Conservation (phyloP, 1,140 invertebrate genomes). For the Drosophila equinoxialis region DNA sequence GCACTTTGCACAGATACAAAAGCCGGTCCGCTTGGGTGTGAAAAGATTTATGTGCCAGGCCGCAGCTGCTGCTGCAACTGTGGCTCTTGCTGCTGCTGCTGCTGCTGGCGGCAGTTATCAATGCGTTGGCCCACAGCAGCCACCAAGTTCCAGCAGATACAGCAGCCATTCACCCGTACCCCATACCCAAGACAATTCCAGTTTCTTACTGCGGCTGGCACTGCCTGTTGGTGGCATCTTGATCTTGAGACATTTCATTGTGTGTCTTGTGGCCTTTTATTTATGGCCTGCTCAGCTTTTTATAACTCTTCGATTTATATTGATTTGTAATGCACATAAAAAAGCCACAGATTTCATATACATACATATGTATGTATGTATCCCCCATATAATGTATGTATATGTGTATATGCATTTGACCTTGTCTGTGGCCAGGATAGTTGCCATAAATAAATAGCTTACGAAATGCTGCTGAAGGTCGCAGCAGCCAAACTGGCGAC, state of each 20-base stretch:
- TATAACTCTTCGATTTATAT: conserved; percentile 80
- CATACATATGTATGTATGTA: neutral
- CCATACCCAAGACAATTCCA: conserved; percentile 57
- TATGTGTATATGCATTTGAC: conserved; percentile 56
- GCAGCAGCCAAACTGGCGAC: conserved; percentile 11
- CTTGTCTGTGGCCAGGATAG: conserved; percentile 65
- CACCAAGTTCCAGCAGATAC: conserved; percentile 17
- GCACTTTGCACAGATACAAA: conserved; percentile 75
- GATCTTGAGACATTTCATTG: conserved; percentile 71
- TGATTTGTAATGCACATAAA: conserved; percentile 73
- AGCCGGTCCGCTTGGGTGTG: conserved; percentile 61
- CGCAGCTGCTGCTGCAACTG: conserved; percentile 42
- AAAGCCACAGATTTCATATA: conserved; percentile 44
- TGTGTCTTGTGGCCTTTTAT: conserved; percentile 56
- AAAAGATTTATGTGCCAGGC: conserved; percentile 77
- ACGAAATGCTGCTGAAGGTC: conserved; percentile 64
- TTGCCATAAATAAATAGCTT: conserved; percentile 32
- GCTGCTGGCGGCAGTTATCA: conserved; percentile 62
- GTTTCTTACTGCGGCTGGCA: conserved; percentile 45
- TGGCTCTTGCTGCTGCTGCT: conserved; percentile 16
- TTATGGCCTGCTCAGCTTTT: conserved; percentile 75
- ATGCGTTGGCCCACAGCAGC: conserved; percentile 68
- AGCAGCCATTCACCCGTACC: conserved; percentile 61
- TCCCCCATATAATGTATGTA: neutral
- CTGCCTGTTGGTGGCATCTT: conserved; percentile 52